Evolutionary conservation across 2,888 invertebrate genomes (phyloP).

Genomic region (Standfussiana lucernea): DNA sequence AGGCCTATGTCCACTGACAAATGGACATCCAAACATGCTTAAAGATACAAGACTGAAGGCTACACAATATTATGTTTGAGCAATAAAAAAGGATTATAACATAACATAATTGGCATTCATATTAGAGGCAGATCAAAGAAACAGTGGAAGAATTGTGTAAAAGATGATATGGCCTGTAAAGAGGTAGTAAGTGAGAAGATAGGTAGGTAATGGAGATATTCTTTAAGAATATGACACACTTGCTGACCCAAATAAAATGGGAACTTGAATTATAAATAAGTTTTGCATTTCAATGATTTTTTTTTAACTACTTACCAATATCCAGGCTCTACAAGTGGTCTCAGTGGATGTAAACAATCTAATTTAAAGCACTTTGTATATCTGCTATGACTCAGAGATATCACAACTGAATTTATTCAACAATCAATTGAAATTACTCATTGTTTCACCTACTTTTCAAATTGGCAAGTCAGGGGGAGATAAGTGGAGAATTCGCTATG

Average conservation of each 20-base stretch:
- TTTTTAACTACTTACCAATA: slow-evolving; percentile 18
- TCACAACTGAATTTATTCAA: slow-evolving; percentile 32
- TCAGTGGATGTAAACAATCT: slow-evolving; percentile 4
- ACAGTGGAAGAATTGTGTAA: background rate
- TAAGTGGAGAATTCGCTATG: background rate
- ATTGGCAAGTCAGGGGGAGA: slow-evolving; percentile 15
- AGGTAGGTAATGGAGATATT: no score
- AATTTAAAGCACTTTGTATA: slow-evolving; percentile 35
- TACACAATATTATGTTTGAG: background rate
- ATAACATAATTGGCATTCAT: background rate
- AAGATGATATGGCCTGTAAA: background rate
- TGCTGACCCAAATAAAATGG: background rate
- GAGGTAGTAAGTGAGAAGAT: background rate
- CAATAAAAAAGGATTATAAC: background rate
- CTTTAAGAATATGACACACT: background rate
- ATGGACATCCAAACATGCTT: background rate
- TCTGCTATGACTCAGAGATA: slow-evolving; percentile 42
- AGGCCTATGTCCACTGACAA: background rate
- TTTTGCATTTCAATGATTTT: background rate
- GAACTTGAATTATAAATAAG: background rate
- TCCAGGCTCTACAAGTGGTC: background rate
- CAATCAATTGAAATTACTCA: slow-evolving; percentile 31
- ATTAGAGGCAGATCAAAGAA: background rate
- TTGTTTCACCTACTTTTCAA: slow-evolving; percentile 7
- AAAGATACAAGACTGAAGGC: background rate